Base-by-base conservation (phyloP, 2,113 vertebrate species). In the Rhodinocichla rosea region DNA sequence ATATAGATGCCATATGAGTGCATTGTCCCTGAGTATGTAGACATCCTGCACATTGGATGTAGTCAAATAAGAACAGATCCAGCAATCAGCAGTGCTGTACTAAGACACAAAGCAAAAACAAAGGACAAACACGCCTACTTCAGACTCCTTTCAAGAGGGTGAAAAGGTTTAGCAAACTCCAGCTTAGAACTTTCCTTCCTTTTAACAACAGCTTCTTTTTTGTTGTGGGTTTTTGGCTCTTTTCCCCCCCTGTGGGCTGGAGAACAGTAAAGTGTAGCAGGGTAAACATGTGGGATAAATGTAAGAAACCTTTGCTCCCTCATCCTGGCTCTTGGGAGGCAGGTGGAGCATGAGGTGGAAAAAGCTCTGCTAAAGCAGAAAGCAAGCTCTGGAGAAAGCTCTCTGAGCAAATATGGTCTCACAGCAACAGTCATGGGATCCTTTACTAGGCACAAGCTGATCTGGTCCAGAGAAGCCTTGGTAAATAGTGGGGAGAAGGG, bases 21-120 rank as follows among this genome's bases (percentile, higher is more conserved):
- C 44, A 52, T 50, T 2, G 2, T 77, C 44, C 44, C 19, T 0
- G 1, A 32, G 40, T 22, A 55, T 24, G 21, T 0, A 55, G 47
- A 68, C 27, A 84, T 75, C 18, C 81, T 75, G 69, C 49, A 56
- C 7, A 2, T 1, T 3, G 49, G 47, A 44, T 1, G 1, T 5
- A 50, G 35, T 68, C 50, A 77, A 80, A 2, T 63, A 60, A 57
- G 33, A 84, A 75, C 3, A 2, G 65, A 92, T 55, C 39, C 55
- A 62, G 15, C 7, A 67, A 71, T 60, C 37, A 67, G 42, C 73
- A 63, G 20, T 22, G n/a, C 87, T 70, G 30, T 57, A 50, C 52
- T 63, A 49, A 67, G 64, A 30, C 17, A 65, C 44, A 84, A 52
- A 81, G 24, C 32, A 78, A 53, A 50, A 89, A 81, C 47, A 92